Base-by-base conservation (phyloP, 2,797 vertebrate genomes). In the Rhyacichthys aspro region DNA sequence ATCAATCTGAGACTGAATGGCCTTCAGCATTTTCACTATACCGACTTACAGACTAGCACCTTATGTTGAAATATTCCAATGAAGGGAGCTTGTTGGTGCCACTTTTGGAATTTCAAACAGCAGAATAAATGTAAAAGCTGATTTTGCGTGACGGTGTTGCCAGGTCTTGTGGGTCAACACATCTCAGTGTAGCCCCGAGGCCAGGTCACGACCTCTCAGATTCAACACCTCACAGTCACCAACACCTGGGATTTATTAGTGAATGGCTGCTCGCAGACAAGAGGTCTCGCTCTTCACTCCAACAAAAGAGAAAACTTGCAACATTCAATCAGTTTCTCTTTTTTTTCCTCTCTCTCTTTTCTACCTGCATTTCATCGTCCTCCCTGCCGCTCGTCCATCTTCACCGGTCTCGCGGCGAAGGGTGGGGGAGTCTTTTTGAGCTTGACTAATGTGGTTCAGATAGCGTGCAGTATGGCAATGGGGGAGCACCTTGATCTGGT, bases 181-280 rank as follows among this genome's bases (percentile, higher is more conserved):
- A 54, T 76, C 76, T 76, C 78, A 28, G 44, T 5, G 18, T 60
- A 69, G 76, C 83, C 83, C 83, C 0, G 16, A 63, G 83, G 88
- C 77, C 78, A 37, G 72, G 72, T 71, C 71, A 74, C 57, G 84
- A 79, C 81, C 88, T 61, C 64, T 78, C 64, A 63, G 74, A 82
- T 80, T 85, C 86, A 90, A 89, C 89, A 91, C 87, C 86, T 88
- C 78, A 48, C 76, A 81, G 78, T 84, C 76, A 65, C 0, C 18
- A 76, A 75, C 88, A 89, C 82, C 73, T 91, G 89, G 85, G 69
- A 79, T 77, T 82, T 80, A 87, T 91, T 90, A 90, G 63, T 11
- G 43, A 74, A 42, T 59, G 76, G 66, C 55, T 53, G 48, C 58
- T 48, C 50, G 45, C 46, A 57, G 70, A 75, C 55, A 72, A 72